Percentiles rank a stretch among this genome's conserved stretches.
phyloP scores from a whole-genome alignment of 2,888 invertebrate species.

The Andrena trimmerana region DNA sequence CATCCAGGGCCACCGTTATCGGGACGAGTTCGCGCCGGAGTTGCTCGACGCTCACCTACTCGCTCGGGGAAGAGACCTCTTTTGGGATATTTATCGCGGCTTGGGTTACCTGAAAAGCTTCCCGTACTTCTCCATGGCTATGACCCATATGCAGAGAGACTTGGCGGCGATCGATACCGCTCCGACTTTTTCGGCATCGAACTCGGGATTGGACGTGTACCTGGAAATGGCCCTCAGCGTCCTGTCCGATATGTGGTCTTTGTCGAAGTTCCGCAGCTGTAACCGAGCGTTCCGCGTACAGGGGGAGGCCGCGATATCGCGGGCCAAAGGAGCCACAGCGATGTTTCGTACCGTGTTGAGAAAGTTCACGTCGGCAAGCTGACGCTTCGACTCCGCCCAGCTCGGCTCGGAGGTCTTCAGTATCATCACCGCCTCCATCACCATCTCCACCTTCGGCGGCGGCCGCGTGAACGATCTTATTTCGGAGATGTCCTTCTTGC shows the following conservation, averaged over 20 bases:
- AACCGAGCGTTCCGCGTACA: slow-evolving; percentile 4
- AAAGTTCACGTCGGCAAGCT: slow-evolving; percentile 93
- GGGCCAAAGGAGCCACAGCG: neutral
- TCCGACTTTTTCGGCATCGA: slow-evolving; percentile 95
- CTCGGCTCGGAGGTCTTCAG: slow-evolving; percentile 91
- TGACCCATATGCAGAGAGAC: slow-evolving; percentile 95
- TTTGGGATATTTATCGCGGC: neutral
- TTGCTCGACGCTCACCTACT: neutral
- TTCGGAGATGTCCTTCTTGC: slow-evolving; percentile 95
- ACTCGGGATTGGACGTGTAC: slow-evolving; percentile 93
- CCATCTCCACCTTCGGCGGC: slow-evolving; percentile 94
- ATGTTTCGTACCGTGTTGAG: slow-evolving; percentile 86
- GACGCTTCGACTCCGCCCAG: slow-evolving; percentile 95
- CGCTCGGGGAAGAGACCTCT: neutral
- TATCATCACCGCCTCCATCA: slow-evolving; percentile 96
- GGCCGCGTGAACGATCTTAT: slow-evolving; percentile 96
- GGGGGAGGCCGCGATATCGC: neutral
- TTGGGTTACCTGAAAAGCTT: slow-evolving; percentile 91
- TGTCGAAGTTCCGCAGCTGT: slow-evolving; percentile 92
- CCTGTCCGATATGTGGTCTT: slow-evolving; percentile 94
- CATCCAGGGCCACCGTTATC: neutral
- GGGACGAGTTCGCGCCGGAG: neutral
- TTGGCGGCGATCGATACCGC: slow-evolving; percentile 94
- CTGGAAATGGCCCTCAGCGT: slow-evolving; percentile 92
- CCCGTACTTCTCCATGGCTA: slow-evolving; percentile 96